A percentile compares a stretch with the other conserved stretches of the same genome.
These are phyloP conservation scores for Rhodeus uyekii DNA, from an alignment of 2,797 vertebrate species.

Conservation along the genomic window DNA sequence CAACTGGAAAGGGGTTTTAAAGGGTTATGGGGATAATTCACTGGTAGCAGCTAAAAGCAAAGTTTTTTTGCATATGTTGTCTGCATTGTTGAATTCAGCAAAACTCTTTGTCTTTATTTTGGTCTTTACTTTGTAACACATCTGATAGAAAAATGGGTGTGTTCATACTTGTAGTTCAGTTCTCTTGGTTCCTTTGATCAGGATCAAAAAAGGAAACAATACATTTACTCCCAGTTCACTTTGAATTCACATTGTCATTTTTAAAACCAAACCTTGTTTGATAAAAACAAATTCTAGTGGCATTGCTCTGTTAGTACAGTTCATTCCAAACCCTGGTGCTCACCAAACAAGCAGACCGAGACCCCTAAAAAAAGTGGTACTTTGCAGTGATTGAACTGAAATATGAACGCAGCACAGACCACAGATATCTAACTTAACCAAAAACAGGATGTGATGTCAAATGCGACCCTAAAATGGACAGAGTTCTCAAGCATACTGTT, in stretches of 20 bases:
- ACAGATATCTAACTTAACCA: background rate
- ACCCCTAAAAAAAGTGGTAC: background rate
- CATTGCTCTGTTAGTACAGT: background rate
- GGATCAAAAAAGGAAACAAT: background rate
- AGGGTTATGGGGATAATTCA: background rate
- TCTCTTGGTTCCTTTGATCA: background rate
- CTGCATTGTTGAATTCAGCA: background rate
- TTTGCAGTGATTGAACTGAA: background rate
- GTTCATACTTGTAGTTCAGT: background rate
- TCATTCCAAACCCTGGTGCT: background rate
- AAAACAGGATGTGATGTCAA: background rate
- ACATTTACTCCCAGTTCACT: background rate
- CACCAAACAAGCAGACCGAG: background rate
- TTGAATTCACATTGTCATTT: background rate
- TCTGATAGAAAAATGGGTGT: background rate
- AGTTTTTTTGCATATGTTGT: background rate
- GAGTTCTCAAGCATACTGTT: too few species aligned
- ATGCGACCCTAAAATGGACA: background rate
- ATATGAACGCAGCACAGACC: too few species aligned
- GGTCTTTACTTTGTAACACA: background rate
- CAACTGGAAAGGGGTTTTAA: background rate
- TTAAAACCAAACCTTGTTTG: background rate
- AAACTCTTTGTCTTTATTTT: background rate
- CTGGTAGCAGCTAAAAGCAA: background rate
- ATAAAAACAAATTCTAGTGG: background rate